These are phyloP conservation scores for Azorinus chamasolen DNA, from an alignment of 2,888 invertebrate genomes.

Conservation along the genomic window DNA sequence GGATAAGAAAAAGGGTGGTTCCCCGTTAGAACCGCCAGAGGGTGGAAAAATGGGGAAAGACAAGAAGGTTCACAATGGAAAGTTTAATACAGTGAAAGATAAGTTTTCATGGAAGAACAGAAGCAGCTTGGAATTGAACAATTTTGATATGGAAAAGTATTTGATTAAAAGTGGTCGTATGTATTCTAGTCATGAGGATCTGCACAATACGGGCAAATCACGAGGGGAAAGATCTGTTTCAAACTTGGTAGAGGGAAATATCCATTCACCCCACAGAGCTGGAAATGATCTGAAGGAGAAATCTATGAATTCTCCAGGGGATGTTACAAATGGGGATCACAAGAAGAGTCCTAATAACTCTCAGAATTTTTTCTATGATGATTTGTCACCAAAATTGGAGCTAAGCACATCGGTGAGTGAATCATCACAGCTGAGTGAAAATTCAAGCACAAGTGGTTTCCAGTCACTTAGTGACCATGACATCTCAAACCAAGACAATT, in stretches of 20 bases:
- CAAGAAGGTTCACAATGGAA: slow-evolving; percentile 55
- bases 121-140: slow-evolving; percentile 77
- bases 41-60: slow-evolving; percentile 24
- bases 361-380: slow-evolving; percentile 49
- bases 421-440: slow-evolving; percentile 53
- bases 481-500: slow-evolving; percentile 2
- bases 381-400: slow-evolving; percentile 31
- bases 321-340: slow-evolving; percentile 13
- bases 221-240: neutral
- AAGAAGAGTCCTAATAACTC: slow-evolving; percentile 21
- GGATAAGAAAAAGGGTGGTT: slow-evolving; percentile 40
- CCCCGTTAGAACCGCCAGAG: slow-evolving; percentile 21
- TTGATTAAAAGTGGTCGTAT: slow-evolving; percentile 63
- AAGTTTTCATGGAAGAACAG: slow-evolving; percentile 74
- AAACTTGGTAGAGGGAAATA: too few relatives aligned
- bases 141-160: slow-evolving; percentile 69
- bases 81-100: slow-evolving; percentile 74
- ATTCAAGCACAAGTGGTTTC: slow-evolving; percentile 41
- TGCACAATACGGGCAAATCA: slow-evolving; percentile 38
- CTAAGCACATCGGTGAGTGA: slow-evolving; percentile 52
- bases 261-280: slow-evolving; percentile 1
- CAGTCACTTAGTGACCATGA: slow-evolving; percentile 55
- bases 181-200: slow-evolving; percentile 79
- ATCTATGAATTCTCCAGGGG: slow-evolving; percentile 19
- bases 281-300: slow-evolving; percentile 3